phyloP scores from a whole-genome alignment of 2,113 vertebrate genomes.

The Edolisoma coerulescens region DNA sequence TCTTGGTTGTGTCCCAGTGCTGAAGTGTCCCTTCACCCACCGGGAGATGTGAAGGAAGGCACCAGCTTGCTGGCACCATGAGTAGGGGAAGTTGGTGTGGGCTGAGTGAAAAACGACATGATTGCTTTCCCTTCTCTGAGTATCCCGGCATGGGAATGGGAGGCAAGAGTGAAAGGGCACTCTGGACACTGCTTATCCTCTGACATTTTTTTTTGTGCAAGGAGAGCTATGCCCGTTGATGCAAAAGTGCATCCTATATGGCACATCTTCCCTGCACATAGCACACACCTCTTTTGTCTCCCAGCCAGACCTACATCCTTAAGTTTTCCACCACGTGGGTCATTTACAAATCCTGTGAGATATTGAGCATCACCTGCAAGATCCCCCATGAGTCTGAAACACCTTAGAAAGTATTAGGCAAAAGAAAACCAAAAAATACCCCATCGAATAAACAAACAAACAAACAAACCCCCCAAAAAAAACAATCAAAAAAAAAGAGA shows the following conservation, averaged over 20 bases:
- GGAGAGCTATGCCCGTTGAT: not conserved
- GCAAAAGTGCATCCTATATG: not conserved
- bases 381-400: not conserved
- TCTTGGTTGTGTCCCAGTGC: not conserved
- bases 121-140: not conserved
- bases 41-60: accelerated
- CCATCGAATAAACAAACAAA: not conserved
- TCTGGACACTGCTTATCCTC: not conserved
- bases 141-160: not conserved
- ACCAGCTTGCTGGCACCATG: accelerated
- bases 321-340: not conserved
- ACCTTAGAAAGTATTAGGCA: not conserved
- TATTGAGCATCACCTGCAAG: not conserved
- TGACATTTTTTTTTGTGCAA: not conserved
- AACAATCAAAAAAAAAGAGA: accelerated
- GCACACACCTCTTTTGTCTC: not conserved
- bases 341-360: not conserved
- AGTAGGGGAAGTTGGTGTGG: not conserved
- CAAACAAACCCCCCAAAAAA: accelerated
- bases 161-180: not conserved
- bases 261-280: not conserved
- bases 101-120: not conserved
- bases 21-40: not conserved
- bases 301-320: not conserved
- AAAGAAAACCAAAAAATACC: not conserved